Evolutionary conservation across 2,888 invertebrate genomes (phyloP).

Genomic region (Napeogenes sylphis): DNA sequence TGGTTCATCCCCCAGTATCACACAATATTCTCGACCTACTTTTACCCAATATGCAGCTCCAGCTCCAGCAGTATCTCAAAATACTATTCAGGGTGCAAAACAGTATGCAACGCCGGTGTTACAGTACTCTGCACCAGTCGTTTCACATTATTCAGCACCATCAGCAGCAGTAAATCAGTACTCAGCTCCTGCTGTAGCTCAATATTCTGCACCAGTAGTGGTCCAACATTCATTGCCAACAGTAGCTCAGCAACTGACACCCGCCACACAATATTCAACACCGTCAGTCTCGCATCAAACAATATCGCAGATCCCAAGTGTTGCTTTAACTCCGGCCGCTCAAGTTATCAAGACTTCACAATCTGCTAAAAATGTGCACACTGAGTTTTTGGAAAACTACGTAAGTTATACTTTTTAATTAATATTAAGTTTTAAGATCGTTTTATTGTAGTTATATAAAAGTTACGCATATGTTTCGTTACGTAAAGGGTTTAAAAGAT

Average conservation of each 20-base stretch:
- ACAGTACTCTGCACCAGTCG: constrained; percentile 4
- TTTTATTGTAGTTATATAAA: neutral
- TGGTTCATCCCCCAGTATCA: constrained; percentile 35
- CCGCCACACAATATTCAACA: constrained; percentile 26
- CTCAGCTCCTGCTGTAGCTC: constrained; percentile 19
- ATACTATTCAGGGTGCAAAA: constrained; percentile 30
- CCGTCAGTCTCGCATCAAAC: constrained; percentile 27
- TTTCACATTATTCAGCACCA: constrained; percentile 31
- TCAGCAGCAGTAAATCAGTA: constrained; percentile 25
- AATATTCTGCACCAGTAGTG: constrained; percentile 3
- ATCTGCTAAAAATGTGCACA: constrained; percentile 74
- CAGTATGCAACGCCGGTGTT: constrained; percentile 12
- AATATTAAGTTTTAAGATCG: neutral
- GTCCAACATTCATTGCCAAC: constrained; percentile 42
- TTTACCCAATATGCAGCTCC: constrained; percentile 37
- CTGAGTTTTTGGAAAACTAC: constrained; percentile 80
- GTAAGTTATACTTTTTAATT: constrained; percentile 61
- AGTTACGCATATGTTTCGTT: neutral
- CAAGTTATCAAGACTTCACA: constrained; percentile 37
- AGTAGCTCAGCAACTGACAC: constrained; percentile 9
- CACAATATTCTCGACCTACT: constrained; percentile 34
- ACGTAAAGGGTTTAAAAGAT: neutral
- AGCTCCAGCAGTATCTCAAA: constrained; percentile 35
- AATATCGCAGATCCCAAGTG: constrained; percentile 32
- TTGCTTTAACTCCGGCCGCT: constrained; percentile 34